These are phyloP conservation scores for Dexiosoma caninum DNA, from an alignment of 2,888 invertebrate species.

Conservation along the genomic window DNA sequence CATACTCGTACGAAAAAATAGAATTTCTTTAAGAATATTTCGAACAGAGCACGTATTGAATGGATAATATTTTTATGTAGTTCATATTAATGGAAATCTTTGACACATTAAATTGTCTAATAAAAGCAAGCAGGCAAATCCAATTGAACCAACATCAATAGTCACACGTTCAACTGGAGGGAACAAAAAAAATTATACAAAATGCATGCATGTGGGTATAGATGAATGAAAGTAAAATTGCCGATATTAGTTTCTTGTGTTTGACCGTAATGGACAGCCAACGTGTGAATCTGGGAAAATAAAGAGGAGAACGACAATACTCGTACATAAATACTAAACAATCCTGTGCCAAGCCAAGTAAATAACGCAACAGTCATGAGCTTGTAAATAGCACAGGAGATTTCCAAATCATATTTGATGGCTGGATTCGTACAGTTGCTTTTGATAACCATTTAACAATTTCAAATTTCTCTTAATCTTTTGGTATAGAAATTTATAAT, in stretches of 20 bases:
- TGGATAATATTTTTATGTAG: constrained; percentile 42
- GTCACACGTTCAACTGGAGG: background rate
- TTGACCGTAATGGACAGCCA: constrained; percentile 39
- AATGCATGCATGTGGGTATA: too few species aligned
- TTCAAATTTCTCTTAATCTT: too few species aligned
- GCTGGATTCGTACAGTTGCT: too few species aligned
- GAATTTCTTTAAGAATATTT: background rate
- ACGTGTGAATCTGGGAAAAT: background rate
- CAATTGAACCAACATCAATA: background rate
- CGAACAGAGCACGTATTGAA: constrained; percentile 39
- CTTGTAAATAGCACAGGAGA: background rate
- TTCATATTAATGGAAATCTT: constrained; percentile 23
- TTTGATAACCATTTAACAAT: too few species aligned
- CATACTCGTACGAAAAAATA: background rate
- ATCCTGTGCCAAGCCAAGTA: background rate
- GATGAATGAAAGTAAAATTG: constrained; percentile 13
- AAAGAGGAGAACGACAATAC: background rate
- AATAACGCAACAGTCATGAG: background rate
- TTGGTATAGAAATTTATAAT: too few species aligned
- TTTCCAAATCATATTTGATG: too few species aligned
- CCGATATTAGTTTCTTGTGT: constrained; percentile 34
- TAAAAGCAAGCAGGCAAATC: background rate
- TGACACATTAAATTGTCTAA: background rate
- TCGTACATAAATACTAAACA: background rate
- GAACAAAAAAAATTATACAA: too few species aligned